These are phyloP conservation scores for Lamprotornis superbus DNA, from an alignment of 2,113 vertebrate species.

Conservation along the genomic window DNA sequence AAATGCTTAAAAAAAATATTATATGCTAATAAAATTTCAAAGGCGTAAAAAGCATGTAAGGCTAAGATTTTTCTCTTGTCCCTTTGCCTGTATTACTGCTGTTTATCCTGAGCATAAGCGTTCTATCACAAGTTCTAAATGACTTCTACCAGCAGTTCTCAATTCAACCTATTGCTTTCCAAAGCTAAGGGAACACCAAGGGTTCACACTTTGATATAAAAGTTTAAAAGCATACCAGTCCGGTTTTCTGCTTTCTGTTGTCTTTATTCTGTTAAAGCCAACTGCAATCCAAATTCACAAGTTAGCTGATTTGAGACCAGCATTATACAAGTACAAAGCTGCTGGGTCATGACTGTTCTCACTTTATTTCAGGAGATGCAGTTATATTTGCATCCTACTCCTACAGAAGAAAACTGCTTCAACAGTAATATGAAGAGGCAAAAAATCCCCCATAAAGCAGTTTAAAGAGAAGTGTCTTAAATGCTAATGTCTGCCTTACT, in stretches of 20 bases:
- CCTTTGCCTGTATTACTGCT: neutral
- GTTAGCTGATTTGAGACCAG: neutral
- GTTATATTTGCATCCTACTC: neutral
- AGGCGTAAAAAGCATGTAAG: neutral
- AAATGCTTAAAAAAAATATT: neutral
- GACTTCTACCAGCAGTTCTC: neutral
- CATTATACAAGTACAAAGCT: neutral
- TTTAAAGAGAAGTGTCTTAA: neutral
- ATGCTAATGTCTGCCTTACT: neutral
- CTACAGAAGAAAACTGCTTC: neutral
- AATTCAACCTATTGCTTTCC: neutral
- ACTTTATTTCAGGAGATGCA: neutral
- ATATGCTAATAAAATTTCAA: neutral
- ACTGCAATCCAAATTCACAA: neutral
- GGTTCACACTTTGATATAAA: neutral
- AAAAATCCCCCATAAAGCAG: accelerated
- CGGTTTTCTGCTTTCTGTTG: neutral
- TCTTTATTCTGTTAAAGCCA: neutral
- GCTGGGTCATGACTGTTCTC: neutral
- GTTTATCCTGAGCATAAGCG: neutral
- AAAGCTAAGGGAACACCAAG: neutral
- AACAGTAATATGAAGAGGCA: neutral
- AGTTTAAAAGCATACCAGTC: neutral
- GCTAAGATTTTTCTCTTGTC: neutral
- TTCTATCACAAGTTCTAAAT: neutral